phyloP scores from a whole-genome alignment of 2,797 vertebrate species.

The Hipposideros larvatus region DNA sequence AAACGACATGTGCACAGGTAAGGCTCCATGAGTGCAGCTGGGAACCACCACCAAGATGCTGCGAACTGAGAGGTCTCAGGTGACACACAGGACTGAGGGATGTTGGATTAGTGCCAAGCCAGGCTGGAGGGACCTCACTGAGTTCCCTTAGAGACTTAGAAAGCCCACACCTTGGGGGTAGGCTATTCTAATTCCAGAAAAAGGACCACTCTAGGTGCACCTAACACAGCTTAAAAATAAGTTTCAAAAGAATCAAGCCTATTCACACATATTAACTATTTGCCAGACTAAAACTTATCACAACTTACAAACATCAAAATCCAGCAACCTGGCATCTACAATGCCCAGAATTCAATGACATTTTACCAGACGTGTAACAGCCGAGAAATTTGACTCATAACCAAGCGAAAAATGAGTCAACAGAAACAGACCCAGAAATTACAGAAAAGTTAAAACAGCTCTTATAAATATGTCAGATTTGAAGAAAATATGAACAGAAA shows the following conservation, averaged over 20 bases:
- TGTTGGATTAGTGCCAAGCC: too few species aligned
- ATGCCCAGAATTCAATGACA: background rate
- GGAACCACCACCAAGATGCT: rapidly evolving
- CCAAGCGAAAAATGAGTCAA: background rate
- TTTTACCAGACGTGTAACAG: background rate
- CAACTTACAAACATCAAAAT: background rate
- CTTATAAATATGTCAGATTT: background rate
- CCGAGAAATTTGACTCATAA: background rate
- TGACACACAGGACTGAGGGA: background rate
- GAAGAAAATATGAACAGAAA: background rate
- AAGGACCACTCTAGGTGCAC: background rate
- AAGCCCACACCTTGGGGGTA: background rate
- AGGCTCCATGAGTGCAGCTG: background rate
- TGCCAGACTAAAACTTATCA: background rate
- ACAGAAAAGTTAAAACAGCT: background rate
- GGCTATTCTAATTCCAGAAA: background rate
- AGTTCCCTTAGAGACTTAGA: background rate
- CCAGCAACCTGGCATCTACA: background rate
- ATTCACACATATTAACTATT: background rate
- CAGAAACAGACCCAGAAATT: background rate
- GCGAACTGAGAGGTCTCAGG: background rate
- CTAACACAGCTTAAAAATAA: background rate
- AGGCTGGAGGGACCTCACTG: background rate
- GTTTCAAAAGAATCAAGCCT: background rate
- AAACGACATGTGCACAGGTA: rapidly evolving